A percentile compares a stretch with the other conserved stretches of the same genome.
phyloP scores from a whole-genome alignment of 2,888 invertebrate species.

The Drosophila antonietae region DNA sequence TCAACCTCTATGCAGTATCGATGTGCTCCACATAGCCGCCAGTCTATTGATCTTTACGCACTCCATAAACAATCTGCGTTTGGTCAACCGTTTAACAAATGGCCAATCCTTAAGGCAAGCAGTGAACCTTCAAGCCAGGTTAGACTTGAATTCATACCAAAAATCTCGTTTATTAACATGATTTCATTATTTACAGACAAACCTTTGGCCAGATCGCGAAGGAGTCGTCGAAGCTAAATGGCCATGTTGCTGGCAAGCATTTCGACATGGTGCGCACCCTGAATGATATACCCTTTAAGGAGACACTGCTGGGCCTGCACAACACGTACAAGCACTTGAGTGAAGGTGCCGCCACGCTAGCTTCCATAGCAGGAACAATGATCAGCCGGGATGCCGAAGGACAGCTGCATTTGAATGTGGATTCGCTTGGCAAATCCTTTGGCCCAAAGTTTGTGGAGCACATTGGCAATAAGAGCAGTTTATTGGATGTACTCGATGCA shows the following conservation, averaged over 20 bases:
- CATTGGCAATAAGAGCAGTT: slow-evolving; percentile 60
- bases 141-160: neutral
- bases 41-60: slow-evolving; percentile 80
- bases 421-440: slow-evolving; percentile 41
- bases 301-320: slow-evolving; percentile 44
- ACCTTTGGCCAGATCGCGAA: slow-evolving; percentile 47
- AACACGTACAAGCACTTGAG: slow-evolving; percentile 49
- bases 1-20: slow-evolving; percentile 62
- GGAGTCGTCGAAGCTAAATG: slow-evolving; percentile 46
- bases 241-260: slow-evolving; percentile 23
- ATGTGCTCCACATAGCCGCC: slow-evolving; percentile 73
- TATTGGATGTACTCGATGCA: slow-evolving; percentile 68
- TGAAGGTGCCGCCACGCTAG: slow-evolving; percentile 38
- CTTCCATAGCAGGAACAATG: slow-evolving; percentile 38
- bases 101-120: slow-evolving; percentile 64
- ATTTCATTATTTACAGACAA: slow-evolving; percentile 24
- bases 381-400: slow-evolving; percentile 35
- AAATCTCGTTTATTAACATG: neutral
- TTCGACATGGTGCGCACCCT: slow-evolving; percentile 79
- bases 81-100: slow-evolving; percentile 66
- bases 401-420: slow-evolving; percentile 41
- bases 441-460: slow-evolving; percentile 74
- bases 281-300: slow-evolving; percentile 80
- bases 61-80: slow-evolving; percentile 76
- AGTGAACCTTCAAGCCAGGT: slow-evolving; percentile 68